A percentile compares a stretch with the other conserved stretches of the same genome.
phyloP scores from a whole-genome alignment of 2,113 vertebrate genomes.

The Elanus axillaris region DNA sequence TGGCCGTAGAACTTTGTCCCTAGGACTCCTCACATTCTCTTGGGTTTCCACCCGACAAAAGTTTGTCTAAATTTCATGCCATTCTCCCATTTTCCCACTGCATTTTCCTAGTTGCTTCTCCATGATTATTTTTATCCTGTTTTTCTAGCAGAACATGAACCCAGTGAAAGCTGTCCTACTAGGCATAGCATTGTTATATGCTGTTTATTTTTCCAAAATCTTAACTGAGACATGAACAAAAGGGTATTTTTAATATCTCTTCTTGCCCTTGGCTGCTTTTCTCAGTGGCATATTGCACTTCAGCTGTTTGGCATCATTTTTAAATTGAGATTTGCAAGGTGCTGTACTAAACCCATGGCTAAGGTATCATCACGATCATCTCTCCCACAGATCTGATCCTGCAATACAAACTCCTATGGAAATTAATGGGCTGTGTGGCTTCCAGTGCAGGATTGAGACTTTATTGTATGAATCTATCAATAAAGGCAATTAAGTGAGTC shows the following conservation, averaged over 20 bases:
- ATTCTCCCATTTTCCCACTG: background rate
- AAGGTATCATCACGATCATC: background rate
- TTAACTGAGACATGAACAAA: background rate
- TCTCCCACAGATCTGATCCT: background rate
- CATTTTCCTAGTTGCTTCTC: background rate
- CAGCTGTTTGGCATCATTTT: background rate
- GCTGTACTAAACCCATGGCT: background rate
- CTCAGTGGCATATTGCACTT: background rate
- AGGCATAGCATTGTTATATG: background rate
- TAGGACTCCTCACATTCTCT: background rate
- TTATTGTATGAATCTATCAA: background rate
- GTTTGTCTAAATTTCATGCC: background rate
- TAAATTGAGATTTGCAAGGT: background rate
- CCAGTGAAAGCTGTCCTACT: background rate
- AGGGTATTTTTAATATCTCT: background rate
- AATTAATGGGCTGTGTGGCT: slow-evolving; percentile 6
- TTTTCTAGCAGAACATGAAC: background rate
- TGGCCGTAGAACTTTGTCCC: background rate
- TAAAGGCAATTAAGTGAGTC: slow-evolving; percentile 17
- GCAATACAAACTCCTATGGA: background rate
- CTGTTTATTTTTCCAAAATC: background rate
- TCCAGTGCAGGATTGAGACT: background rate
- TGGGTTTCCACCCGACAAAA: background rate
- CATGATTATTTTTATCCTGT: background rate
- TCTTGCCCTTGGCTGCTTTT: background rate